These are phyloP conservation scores for Indri indri DNA, from an alignment of 2,113 vertebrate species.

Conservation along the genomic window DNA sequence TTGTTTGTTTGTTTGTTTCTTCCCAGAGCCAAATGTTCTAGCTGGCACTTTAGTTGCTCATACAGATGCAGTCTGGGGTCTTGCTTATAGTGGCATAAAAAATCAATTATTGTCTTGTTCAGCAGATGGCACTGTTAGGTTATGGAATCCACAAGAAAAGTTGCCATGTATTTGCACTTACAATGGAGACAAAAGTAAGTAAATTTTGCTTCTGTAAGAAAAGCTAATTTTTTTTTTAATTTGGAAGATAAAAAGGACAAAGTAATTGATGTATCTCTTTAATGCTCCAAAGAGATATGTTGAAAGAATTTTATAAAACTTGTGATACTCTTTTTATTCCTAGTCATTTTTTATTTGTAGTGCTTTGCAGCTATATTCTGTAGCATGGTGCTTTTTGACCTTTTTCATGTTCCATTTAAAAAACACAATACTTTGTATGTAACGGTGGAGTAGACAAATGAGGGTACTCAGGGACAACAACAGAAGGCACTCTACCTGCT, in stretches of 20 bases:
- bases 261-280: constrained; percentile 18
- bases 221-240: neutral
- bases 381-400: neutral
- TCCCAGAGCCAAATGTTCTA: constrained; percentile 94
- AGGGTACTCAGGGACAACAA: neutral
- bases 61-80: constrained; percentile 96
- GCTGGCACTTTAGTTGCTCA: constrained; percentile 94
- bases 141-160: constrained; percentile 96
- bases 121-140: constrained; percentile 96
- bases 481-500: neutral
- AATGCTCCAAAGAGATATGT: neutral
- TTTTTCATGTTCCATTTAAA: constrained; percentile 28
- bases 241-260: neutral
- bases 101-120: constrained; percentile 97
- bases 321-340: neutral
- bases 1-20: constrained; percentile 32
- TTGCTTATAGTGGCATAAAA: constrained; percentile 96
- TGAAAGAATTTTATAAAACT: constrained; percentile 50
- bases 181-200: constrained; percentile 90
- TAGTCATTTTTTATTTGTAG: neutral
- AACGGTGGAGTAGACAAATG: neutral
- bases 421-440: neutral
- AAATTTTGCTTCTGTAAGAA: constrained; percentile 9
- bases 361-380: neutral
- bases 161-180: constrained; percentile 95